Evolutionary conservation across 2,797 vertebrate genomes (phyloP), one percentile per base, ranked within the genome.

Genomic region (Cygnus olor): DNA sequence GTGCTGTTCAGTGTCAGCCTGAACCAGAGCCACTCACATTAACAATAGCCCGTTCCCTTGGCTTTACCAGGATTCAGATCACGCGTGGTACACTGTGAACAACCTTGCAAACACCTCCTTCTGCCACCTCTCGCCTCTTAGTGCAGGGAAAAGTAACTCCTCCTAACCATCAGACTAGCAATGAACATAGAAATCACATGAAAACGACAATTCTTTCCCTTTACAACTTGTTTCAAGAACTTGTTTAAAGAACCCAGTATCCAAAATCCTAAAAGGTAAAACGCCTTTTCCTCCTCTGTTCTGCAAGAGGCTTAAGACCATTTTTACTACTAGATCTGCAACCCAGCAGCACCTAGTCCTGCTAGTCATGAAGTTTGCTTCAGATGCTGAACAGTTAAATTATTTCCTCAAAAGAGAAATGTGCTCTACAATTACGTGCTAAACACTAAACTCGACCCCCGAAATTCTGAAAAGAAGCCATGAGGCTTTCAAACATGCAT

Each of bases 391-490:
- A 79, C 17, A 36, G 19, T 54, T 2, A 56, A 72, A 30, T 1
- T 10, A 81, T 25, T 34, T 70, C 65, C 47, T 73, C 64, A 2
- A 1, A 79, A 58, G 6, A 79, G 15, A 11, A 12, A 34, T 0
- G 0, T 3, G 47, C 58, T 65, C 49, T 72, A 30, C 34, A 53
- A 57, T 32, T 38, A 79, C 24, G 45, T 54, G 16, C 15, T 28
- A 78, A 74, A 12, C 49, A 83, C 27, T 74, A 74, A 78, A 80
- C 28, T 68, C 0, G 0, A 64, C 8, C 0, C 0, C 34, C 65
- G 2, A 27, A 34, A 40, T 45, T 88, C 3, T 64, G 47, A 56
- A 82, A 65, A 69, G 34, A 83, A 80, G 45, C 11, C 36, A 74
- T 19, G n/a, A 74, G 18, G 40, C 40, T 65, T 32, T 44, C 40